phyloP scores from a whole-genome alignment of 2,888 invertebrate species.

The Ceratothoa steindachneri region DNA sequence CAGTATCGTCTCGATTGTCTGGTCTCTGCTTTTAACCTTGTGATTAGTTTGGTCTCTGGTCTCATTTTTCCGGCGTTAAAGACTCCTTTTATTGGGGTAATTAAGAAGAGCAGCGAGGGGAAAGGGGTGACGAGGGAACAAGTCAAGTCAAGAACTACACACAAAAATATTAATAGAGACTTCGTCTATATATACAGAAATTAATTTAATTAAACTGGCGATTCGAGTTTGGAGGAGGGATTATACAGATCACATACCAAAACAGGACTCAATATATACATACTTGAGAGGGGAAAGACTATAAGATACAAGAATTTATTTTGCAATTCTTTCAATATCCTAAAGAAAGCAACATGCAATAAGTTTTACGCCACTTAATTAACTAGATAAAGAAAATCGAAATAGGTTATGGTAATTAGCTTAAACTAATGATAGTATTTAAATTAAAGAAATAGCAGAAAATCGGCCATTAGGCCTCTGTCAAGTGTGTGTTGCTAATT shows the following conservation, averaged over 20 bases:
- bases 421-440: background rate
- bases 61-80: constrained; percentile 10
- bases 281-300: too few relatives aligned
- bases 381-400: too few relatives aligned
- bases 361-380: too few relatives aligned
- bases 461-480: background rate
- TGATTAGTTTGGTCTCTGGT: constrained; percentile 12
- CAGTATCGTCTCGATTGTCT: background rate
- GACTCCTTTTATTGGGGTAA: constrained; percentile 9
- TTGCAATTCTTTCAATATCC: too few relatives aligned
- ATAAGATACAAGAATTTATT: too few relatives aligned
- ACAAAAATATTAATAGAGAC: background rate
- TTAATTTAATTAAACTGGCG: background rate
- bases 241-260: too few relatives aligned
- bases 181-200: background rate
- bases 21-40: constrained; percentile 3
- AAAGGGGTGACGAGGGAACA: too few relatives aligned
- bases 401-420: background rate
- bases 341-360: too few relatives aligned
- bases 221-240: too few relatives aligned
- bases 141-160: background rate
- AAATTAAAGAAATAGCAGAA: background rate
- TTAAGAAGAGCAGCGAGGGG: background rate
- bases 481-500: background rate
- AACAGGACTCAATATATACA: too few relatives aligned